Evolutionary conservation across 2,113 vertebrate species (phyloP).

Genomic region (Xyliphius kryptos): DNA sequence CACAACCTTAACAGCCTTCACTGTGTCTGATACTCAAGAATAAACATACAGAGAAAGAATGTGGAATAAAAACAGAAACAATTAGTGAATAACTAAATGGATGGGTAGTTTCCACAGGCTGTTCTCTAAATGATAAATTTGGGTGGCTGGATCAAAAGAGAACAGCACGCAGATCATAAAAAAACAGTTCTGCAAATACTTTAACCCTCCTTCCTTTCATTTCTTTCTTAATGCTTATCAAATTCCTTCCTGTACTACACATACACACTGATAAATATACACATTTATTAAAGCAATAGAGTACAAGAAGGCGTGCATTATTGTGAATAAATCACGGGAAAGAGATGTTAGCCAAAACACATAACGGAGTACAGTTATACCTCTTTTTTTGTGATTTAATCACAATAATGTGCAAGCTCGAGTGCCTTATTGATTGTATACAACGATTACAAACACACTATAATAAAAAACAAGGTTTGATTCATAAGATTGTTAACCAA

Average conservation of each 20-base stretch:
- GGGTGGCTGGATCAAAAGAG: constrained; percentile 43
- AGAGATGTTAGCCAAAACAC: too few species aligned
- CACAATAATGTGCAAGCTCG: too few species aligned
- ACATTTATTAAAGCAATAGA: too few species aligned
- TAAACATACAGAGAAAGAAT: constrained; percentile 31
- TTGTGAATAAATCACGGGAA: too few species aligned
- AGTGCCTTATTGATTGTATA: too few species aligned
- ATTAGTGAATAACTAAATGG: constrained; percentile 49
- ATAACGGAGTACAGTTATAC: too few species aligned
- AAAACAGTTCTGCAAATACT: background rate
- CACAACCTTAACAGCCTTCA: background rate
- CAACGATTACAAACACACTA: too few species aligned
- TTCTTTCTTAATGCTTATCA: background rate
- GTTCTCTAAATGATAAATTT: constrained; percentile 47
- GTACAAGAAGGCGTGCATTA: too few species aligned
- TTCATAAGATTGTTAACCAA: too few species aligned
- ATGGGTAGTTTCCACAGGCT: constrained; percentile 48
- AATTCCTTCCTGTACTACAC: background rate
- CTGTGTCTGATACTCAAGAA: constrained; percentile 39
- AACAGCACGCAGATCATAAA: constrained; percentile 31
- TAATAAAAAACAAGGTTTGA: too few species aligned
- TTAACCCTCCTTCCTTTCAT: constrained; percentile 1
- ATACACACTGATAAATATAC: too few species aligned
- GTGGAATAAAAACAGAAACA: constrained; percentile 18
- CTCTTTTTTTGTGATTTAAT: too few species aligned